Conservation (phyloP, 2,113 vertebrate species). For the Pygoscelis adeliae region DNA sequence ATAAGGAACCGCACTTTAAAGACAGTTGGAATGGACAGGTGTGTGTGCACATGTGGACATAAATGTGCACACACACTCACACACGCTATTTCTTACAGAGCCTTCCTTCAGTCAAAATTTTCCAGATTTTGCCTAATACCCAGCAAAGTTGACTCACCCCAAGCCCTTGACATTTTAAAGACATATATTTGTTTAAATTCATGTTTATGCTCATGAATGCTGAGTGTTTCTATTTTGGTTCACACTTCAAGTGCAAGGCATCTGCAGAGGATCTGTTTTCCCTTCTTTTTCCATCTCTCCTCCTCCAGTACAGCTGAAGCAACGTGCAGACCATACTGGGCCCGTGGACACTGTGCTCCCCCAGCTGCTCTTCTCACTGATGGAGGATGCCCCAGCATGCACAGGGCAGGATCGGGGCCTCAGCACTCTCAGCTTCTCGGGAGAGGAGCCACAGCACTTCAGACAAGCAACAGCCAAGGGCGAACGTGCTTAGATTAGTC, state of each 20-base stretch:
- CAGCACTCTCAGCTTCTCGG: neutral
- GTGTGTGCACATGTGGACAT: rapidly evolving
- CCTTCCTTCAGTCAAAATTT: neutral
- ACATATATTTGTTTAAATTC: neutral
- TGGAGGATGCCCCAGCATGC: neutral
- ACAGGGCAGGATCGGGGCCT: neutral
- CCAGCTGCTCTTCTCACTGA: neutral
- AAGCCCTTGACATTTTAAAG: neutral
- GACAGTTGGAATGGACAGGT: neutral
- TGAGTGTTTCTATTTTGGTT: neutral
- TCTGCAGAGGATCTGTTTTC: neutral
- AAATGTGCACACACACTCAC: neutral
- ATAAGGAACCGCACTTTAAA: neutral
- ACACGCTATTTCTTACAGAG: neutral
- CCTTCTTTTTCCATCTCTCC: neutral
- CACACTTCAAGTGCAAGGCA: neutral
- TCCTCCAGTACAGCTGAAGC: neutral
- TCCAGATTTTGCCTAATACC: neutral
- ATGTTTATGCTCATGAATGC: rapidly evolving
- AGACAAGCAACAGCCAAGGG: neutral
- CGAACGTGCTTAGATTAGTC: rapidly evolving
- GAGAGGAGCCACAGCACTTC: neutral
- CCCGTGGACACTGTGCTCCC: neutral
- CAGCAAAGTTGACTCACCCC: neutral
- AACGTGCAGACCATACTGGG: rapidly evolving